These are phyloP conservation scores for Pomacea maculata DNA, from an alignment of 1,140 invertebrate genomes.

Conservation along the genomic window DNA sequence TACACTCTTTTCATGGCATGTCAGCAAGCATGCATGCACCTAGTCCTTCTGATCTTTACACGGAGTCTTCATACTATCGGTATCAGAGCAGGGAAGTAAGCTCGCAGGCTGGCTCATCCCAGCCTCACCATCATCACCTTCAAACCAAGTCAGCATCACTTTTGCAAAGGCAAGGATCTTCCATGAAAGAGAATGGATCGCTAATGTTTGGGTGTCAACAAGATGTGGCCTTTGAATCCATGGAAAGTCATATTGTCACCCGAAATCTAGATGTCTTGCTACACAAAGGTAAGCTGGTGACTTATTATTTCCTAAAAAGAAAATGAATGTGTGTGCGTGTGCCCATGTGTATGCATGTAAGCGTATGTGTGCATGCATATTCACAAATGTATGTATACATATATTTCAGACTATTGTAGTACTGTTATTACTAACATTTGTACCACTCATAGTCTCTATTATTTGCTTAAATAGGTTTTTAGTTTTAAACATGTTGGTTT, in stretches of 20 bases:
- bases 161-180: not conserved
- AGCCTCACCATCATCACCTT: conserved; percentile 2
- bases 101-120: not conserved
- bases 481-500: no score
- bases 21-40: not conserved
- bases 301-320: not conserved
- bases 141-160: conserved; percentile 10
- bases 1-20: conserved; percentile 4
- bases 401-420: not conserved
- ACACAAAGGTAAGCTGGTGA: conserved; percentile 5
- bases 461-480: no score
- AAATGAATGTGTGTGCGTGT: not conserved
- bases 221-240: conserved; percentile 1
- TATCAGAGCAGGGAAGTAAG: conserved; percentile 16
- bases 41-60: not conserved
- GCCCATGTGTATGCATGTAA: no score
- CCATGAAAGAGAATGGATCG: conserved; percentile 5
- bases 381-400: not conserved
- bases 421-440: no score
- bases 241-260: not conserved
- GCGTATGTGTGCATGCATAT: not conserved
- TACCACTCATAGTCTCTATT: no score
- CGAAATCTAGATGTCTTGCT: conserved; percentile 11
- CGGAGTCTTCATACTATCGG: conserved; percentile 13
- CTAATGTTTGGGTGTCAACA: not conserved